Base-by-base conservation (phyloP, 2,113 vertebrate species). In the Chionodraco myersi region DNA sequence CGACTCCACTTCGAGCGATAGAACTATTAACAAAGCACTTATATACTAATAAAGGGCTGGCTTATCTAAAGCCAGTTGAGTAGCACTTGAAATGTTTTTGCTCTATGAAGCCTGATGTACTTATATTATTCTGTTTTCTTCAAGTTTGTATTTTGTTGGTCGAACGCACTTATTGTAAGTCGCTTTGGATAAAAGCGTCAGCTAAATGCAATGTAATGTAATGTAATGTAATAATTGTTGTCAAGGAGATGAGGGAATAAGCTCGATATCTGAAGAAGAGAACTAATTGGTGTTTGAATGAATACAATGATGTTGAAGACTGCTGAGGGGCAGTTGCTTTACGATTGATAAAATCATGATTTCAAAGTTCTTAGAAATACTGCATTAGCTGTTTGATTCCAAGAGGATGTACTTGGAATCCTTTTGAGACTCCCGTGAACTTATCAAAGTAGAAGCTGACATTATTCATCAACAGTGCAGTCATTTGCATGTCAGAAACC, bases 191-290 rank as follows among this genome's bases (percentile, higher is more conserved):
- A 21, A 21, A 21, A 21, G 21, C 21, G 21, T 21, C 21, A 21
- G 21, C 21, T 21, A 21, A 21, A 21, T 21, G 21, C 21, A 21
- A 21, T 21, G 21, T 21, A 21, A 21, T 21, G 21, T 21, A 21
- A 21, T 21, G 21, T 21, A 21, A 21, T 21, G 21, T 21, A 21
- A 21, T 21, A 21, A 83, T 89, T 85, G 89, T 88, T 79, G 75
- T 86, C 72, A 74, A 57, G 79, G 72, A 84, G 84, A 89, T 80
- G 68, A 87, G 74, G 41, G 59, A 74, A 30, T 30, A 49, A 44
- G 66, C 51, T 77, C 10, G 10, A 80, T 83, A 82, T 79, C 77
- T 66, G 72, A 36, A 80, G 79, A 34, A 30, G 64, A 77, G 82
- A 88, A 85, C 65, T 86, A 78, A 72, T 68, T 71, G 48, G 44